Percentiles rank a stretch among this genome's conserved stretches.
Evolutionary conservation across 1,140 invertebrate species (phyloP).

Genomic region (Centruroides sculpturatus): DNA sequence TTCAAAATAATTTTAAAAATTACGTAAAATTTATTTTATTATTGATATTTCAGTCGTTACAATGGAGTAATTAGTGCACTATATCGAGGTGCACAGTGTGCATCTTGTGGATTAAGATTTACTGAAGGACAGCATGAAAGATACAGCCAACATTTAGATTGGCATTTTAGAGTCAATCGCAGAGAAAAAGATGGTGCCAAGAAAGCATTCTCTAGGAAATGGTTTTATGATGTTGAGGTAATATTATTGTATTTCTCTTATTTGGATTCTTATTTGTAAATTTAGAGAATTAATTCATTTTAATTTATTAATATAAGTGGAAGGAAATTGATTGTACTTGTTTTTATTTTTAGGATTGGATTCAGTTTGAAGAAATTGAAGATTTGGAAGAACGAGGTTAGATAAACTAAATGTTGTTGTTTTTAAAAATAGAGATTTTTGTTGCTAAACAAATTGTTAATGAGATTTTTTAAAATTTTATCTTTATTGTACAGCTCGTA

Average conservation of each 20-base stretch:
- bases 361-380: constrained; percentile 85
- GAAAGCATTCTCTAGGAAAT: constrained; percentile 63
- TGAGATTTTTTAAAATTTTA: constrained; percentile 8
- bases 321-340: no score
- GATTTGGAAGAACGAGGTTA: constrained; percentile 76
- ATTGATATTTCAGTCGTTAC: constrained; percentile 37
- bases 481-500: constrained; percentile 48
- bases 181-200: constrained; percentile 66
- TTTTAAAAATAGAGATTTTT: no score
- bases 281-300: no score
- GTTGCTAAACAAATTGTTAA: not conserved
- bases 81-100: constrained; percentile 83
- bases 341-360: constrained; percentile 55
- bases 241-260: not conserved
- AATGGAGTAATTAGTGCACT: constrained; percentile 47
- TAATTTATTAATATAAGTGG: no score
- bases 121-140: constrained; percentile 67
- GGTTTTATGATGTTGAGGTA: constrained; percentile 55
- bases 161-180: constrained; percentile 90
- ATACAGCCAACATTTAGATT: constrained; percentile 85
- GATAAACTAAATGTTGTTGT: not conserved
- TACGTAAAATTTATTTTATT: not conserved
- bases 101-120: constrained; percentile 82
- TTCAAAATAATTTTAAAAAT: not conserved
- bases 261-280: no score